A percentile compares a stretch with the other conserved stretches of the same genome.
These are phyloP conservation scores for Eristalis tenax DNA, from an alignment of 2,888 invertebrate genomes.

Conservation along the genomic window DNA sequence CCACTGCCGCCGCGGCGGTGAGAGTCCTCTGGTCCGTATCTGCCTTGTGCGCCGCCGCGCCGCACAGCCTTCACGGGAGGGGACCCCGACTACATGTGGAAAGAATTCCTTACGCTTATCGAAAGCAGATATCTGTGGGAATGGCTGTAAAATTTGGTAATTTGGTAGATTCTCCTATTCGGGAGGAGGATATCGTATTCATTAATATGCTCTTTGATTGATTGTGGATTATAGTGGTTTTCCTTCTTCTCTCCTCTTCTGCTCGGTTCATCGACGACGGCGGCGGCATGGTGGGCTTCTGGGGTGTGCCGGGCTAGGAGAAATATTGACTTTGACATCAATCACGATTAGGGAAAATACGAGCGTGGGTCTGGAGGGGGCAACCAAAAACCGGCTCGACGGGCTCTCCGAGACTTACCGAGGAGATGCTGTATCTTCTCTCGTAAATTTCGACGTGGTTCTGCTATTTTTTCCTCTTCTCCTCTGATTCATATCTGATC, in stretches of 20 bases:
- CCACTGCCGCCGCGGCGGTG: not conserved
- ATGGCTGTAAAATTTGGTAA: conserved; percentile 45
- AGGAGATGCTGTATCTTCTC: not conserved
- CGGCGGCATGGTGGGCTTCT: not conserved
- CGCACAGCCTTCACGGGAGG: not conserved
- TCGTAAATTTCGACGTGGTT: not conserved
- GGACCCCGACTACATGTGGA: conserved; percentile 5
- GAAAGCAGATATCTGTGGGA: conserved; percentile 53
- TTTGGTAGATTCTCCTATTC: conserved; percentile 41
- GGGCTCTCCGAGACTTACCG: not conserved
- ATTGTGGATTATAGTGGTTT: conserved; percentile 50
- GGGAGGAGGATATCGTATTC: conserved; percentile 38
- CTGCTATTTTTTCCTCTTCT: not conserved
- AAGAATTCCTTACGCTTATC: conserved; percentile 50
- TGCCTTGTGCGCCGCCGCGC: not conserved
- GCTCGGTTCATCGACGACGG: not conserved
- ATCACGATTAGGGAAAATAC: conserved; percentile 9
- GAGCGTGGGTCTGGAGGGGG: not conserved
- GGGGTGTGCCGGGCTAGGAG: not conserved
- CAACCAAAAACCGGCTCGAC: not conserved
- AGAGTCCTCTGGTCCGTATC: no score
- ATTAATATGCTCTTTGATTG: conserved; percentile 57
- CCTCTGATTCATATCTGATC: not conserved
- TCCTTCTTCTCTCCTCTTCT: conserved; percentile 1
- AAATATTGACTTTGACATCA: conserved; percentile 22